Conservation (phyloP, 2,113 vertebrate species). For the Anser cygnoides region DNA sequence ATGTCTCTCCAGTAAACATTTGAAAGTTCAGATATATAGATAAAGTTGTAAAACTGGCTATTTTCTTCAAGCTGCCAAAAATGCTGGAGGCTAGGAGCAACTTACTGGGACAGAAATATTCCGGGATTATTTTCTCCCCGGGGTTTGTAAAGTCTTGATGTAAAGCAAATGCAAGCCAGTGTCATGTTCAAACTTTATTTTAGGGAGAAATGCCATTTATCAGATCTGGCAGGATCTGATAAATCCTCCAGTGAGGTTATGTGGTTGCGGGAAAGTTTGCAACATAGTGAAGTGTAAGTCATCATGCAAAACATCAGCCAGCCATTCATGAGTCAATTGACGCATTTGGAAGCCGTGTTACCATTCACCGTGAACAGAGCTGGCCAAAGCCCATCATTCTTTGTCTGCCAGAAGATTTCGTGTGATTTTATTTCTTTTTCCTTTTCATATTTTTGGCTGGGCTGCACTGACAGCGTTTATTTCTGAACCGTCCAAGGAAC, state of each 20-base stretch:
- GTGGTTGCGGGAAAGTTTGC: background rate
- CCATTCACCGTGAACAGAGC: background rate
- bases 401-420: background rate
- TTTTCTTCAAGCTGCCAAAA: background rate
- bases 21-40: background rate
- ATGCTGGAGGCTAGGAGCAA: background rate
- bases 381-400: background rate
- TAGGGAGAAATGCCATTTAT: background rate
- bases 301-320: background rate
- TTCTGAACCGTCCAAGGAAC: background rate
- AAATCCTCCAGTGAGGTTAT: background rate
- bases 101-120: background rate
- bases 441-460: accelerated
- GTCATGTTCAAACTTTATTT: background rate
- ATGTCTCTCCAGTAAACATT: background rate
- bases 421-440: too few species aligned
- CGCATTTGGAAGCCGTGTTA: background rate
- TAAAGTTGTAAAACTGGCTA: background rate
- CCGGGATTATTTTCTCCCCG: background rate
- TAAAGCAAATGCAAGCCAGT: background rate
- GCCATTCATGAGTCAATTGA: background rate
- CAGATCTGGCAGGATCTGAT: background rate
- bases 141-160: background rate
- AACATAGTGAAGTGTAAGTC: background rate
- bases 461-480: background rate